Evolutionary conservation across 2,888 invertebrate genomes (phyloP), one percentile per base, ranked within the genome.

Genomic region (Pseudococcus longispinus): DNA sequence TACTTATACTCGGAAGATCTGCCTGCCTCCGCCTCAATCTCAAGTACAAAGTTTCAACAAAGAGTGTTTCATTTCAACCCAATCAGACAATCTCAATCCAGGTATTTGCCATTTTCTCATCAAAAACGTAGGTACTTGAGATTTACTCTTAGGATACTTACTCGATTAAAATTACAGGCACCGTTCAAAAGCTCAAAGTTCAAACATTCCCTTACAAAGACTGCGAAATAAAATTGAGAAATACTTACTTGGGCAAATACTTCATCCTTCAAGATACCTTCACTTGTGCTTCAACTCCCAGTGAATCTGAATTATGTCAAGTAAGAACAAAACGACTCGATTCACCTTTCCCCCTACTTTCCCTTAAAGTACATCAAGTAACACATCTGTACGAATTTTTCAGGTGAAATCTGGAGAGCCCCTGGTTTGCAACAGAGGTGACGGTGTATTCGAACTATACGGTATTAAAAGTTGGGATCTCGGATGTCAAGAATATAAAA

Each of bases 401-500:
- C 88, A 90, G 90, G 90, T 92, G 9, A 96, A 96, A 90, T 93
- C 94, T 85, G 96, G 96, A 83, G 95, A 95, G 89, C 96, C 96
- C 0, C 91, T 96, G 83, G 96, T 96, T 8, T 96, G 96, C 90
- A 93, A 94, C 15, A 93, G 92, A 13, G 94, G 93, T 2, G 93
- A 94, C 88, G 94, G 94, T 18, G 92, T 92, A 88, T 95, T 93
- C 90, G 93, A 93, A 9, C 92, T 96, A 32, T 92, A 94, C 89
- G 96, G 96, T 87, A 92, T 96, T 88, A 96, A 94, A 91, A 94
- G 94, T 44, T 94, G 94, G 92, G 96, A 96, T 89, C 94, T 95
- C 44, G 95, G 95, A 87, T 93, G 93, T 89, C 91, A 91, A 60
- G 87, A 91, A 80, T 89, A 90, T 83, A 90, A 90, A 4, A 91